A percentile compares a stretch with the other conserved stretches of the same genome.
Evolutionary conservation across 2,113 vertebrate genomes (phyloP).

Genomic region (Campylomormyrus tamandua): DNA sequence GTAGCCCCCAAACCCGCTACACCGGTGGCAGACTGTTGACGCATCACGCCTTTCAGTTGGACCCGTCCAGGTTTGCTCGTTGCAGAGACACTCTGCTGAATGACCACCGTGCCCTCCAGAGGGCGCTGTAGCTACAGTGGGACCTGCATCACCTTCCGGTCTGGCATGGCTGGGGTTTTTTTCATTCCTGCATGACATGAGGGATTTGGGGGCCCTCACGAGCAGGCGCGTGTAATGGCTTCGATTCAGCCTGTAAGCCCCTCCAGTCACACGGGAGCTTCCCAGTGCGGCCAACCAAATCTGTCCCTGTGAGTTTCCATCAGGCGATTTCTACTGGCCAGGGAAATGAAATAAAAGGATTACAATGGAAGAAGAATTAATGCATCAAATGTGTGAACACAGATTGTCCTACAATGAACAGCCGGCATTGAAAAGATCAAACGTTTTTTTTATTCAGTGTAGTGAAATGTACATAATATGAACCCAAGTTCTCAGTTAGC

Average conservation of each 20-base stretch:
- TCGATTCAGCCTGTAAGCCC: background rate
- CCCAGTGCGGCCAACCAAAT: background rate
- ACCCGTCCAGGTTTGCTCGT: background rate
- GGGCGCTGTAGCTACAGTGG: background rate
- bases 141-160: background rate
- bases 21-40: background rate
- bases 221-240: background rate
- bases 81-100: background rate
- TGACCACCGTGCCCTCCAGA: background rate
- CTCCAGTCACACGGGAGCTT: background rate
- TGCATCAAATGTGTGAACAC: background rate
- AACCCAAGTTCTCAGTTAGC: background rate
- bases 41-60: background rate
- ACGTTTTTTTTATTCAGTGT: background rate
- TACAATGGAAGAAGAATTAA: background rate
- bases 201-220: background rate
- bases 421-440: background rate
- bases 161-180: background rate
- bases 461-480: background rate
- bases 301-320: too few species aligned
- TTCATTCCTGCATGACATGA: background rate
- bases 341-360: background rate
- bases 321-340: background rate
- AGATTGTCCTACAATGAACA: background rate
- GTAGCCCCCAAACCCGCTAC: background rate